Percentiles rank a stretch among this genome's conserved stretches.
phyloP scores from a whole-genome alignment of 2,888 invertebrate species.

The Pammene fasciana region DNA sequence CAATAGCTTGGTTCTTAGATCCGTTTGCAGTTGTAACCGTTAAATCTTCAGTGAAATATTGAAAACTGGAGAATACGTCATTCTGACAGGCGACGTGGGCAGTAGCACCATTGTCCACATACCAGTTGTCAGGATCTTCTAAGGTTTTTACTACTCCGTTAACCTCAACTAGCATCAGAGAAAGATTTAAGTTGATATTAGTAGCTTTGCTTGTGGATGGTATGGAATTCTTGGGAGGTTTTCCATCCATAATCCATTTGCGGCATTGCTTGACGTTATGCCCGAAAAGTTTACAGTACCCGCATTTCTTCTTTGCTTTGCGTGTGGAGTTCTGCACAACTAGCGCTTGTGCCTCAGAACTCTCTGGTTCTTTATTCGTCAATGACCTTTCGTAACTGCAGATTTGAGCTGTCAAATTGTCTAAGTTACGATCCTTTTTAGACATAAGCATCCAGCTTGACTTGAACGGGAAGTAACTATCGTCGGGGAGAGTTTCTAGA shows the following conservation, averaged over 20 bases:
- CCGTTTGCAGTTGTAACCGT: constrained; percentile 1
- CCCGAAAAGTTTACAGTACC: too few species aligned
- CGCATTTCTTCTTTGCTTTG: too few species aligned
- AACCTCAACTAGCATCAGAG: too few species aligned
- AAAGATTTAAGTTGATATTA: background rate
- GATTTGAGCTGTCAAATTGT: background rate
- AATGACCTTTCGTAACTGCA: constrained; percentile 3
- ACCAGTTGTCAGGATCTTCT: too few species aligned
- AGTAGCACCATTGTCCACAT: too few species aligned
- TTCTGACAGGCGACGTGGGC: background rate
- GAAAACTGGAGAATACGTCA: constrained; percentile 3
- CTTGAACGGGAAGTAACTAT: constrained; percentile 5
- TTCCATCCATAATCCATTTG: background rate
- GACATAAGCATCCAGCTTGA: background rate
- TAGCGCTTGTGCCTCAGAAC: too few species aligned
- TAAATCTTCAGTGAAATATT: background rate
- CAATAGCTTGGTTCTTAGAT: background rate
- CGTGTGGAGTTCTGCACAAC: too few species aligned
- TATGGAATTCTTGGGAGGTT: constrained; percentile 3
- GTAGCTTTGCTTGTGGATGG: background rate
- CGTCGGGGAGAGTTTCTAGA: background rate
- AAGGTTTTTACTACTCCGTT: too few species aligned
- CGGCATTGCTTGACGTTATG: too few species aligned
- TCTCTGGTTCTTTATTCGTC: background rate
- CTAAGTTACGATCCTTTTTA: background rate